Evolutionary conservation across 1,140 invertebrate species (phyloP), one percentile per base, ranked within the genome.

Genomic region (Hylaeus anthracinus): DNA sequence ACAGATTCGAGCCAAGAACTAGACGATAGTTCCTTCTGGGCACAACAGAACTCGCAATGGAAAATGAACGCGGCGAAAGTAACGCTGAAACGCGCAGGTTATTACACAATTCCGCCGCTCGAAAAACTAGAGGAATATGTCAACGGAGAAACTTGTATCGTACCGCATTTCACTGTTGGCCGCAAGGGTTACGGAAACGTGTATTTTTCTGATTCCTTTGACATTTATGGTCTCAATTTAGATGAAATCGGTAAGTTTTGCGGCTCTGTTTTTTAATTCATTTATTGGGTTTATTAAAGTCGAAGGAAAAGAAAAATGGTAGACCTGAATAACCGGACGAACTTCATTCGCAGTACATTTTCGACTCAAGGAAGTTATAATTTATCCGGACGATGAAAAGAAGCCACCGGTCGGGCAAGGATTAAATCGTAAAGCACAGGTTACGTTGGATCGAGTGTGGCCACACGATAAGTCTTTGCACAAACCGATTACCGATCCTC

Each of bases 381-480:
- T 97, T 60, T 97, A 97, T 93, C 95, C 96, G 0, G 95, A 96
- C 79, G 96, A 97, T 78, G 93, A 94, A 2, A 94, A 95, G 72
- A 96, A 96, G 48, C 91, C 91, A 15, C 95, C 96, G 0, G 92
- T 98, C 8, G 98, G 98, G 0, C 92, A 96, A 74, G 98, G 97
- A 0, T 92, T 99, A 5, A 99, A 99, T 94, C 95, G 97, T 41
- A 96, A 96, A 55, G 99, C 99, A 4, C 96, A 99, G 91, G 97
- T 98, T 1, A 99, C 98, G 0, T 92, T 99, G 55, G 98, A 99
- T 91, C 95, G 97, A 86, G 98, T 99, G 3, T 99, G 98, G 97
- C 99, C 99, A 0, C 93, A 96, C 26, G 97, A 99, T 91, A 99
- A 98, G 93, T 96, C 96, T 2, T 95, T 96, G 45, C 95, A 96